phyloP scores from a whole-genome alignment of 2,113 vertebrate species.

The Ptychochromis oligacanthus region DNA sequence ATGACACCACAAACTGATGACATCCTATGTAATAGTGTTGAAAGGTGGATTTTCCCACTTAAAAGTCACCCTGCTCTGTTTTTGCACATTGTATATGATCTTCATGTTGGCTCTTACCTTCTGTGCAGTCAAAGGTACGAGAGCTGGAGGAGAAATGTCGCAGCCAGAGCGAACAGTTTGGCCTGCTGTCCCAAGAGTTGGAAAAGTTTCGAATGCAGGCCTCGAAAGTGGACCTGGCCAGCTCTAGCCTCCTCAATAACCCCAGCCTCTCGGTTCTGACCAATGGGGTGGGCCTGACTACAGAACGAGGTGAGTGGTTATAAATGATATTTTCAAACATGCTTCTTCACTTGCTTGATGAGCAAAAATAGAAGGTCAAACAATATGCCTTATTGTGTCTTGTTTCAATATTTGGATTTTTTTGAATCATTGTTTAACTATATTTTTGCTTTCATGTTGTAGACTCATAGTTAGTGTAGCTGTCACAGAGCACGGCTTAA shows the following conservation, averaged over 20 bases:
- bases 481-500: not conserved
- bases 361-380: not conserved
- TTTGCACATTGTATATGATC: not conserved
- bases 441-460: not conserved
- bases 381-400: not conserved
- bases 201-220: conserved; percentile 91
- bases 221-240: conserved; percentile 85
- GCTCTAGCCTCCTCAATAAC: conserved; percentile 77
- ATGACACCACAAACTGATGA: not conserved
- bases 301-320: conserved; percentile 74
- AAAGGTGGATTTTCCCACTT: conserved; percentile 8
- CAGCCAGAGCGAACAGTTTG: conserved; percentile 94
- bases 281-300: conserved; percentile 77
- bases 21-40: not conserved
- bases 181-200: conserved; percentile 91
- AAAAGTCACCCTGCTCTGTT: not conserved
- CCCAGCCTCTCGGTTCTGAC: conserved; percentile 75
- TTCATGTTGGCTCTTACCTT: not conserved
- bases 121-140: conserved; percentile 88
- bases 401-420: not conserved
- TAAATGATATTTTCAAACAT: too few relatives aligned
- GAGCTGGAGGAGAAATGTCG: conserved; percentile 96
- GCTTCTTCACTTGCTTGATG: not conserved
- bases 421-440: not conserved
- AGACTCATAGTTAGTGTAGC: not conserved